Evolutionary conservation across 2,888 invertebrate genomes (phyloP).

Genomic region (Macrophya alboannulata): DNA sequence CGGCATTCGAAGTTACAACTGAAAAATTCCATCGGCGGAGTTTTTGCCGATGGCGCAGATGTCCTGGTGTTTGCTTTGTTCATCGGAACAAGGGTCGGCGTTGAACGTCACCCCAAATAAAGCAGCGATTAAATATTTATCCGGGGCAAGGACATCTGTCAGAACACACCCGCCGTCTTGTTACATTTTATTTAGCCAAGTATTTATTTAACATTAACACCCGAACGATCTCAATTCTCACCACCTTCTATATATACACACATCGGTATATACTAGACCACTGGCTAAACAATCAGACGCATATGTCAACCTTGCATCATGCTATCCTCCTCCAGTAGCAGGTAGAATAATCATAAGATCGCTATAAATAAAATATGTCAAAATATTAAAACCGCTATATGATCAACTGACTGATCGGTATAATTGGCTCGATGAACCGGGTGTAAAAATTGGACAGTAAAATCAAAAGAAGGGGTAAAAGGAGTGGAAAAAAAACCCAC

Average conservation of each 20-base stretch:
- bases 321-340: constrained; percentile 19
- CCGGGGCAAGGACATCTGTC: constrained; percentile 69
- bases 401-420: background rate
- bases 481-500: background rate
- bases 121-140: constrained; percentile 79
- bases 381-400: background rate
- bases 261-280: constrained; percentile 22
- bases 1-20: background rate
- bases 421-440: background rate
- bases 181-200: constrained; percentile 77
- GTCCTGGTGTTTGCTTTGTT: constrained; percentile 55
- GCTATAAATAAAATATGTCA: too few species aligned
- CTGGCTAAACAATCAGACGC: constrained; percentile 75
- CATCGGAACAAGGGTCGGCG: constrained; percentile 53
- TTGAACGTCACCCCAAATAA: constrained; percentile 56
- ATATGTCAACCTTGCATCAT: constrained; percentile 76
- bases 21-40: constrained; percentile 18
- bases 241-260: constrained; percentile 12
- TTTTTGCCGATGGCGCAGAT: constrained; percentile 45
- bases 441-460: background rate
- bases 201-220: constrained; percentile 79
- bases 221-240: constrained; percentile 57
- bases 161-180: constrained; percentile 65
- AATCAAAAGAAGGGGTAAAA: background rate
- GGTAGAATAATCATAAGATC: background rate